Base-by-base conservation (phyloP, 2,888 invertebrate species). In the Drosophila ustulata region DNA sequence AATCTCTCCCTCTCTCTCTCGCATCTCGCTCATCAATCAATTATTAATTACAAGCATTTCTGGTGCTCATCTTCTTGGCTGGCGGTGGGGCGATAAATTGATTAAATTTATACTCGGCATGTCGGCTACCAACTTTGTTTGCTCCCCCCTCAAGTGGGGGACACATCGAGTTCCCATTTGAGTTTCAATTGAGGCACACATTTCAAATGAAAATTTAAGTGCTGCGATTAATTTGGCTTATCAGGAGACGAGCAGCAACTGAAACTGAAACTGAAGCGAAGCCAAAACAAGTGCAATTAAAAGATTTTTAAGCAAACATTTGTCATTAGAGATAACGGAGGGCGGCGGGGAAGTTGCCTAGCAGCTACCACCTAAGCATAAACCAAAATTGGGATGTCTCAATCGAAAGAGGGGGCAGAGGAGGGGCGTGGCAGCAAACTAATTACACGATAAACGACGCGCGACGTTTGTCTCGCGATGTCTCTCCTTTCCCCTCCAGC, bases 211-310 rank as follows among this genome's bases (percentile, higher is more conserved):
- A 87, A 89, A 87, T 84, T 84, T 87, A 87, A 87, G 86, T 87
- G 85, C 82, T 87, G 78, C 88, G 86, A 87, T 87, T 87, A 87
- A 89, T 87, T 89, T 84, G 88, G 88, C 89, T 87, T 87, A 89
- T 87, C 86, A 86, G 71, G 26, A 46, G 53, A 53, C 13, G 51
- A 57, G 52, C 13, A 56, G 41, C n/a, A 37, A 37, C 34, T 4
- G 34, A 32, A 32, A 32, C 9, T 9, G 32, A 32, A 32, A 32
- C 32, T 32, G 32, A 32, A 32, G 3, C 32, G 63, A 77, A 66
- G 72, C 55, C 72, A 41, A 80, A 86, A 86, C 85, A 85, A 85
- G 87, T 82, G 86, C 86, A 86, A 86, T 86, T 86, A 89, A 86
- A 89, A 86, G 89, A 89, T 89, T 89, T 85, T 82, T 73, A 80